These are phyloP conservation scores for Phoenoteleia sp. DNA, from an alignment of 2,888 invertebrate species.

Conservation along the genomic window DNA sequence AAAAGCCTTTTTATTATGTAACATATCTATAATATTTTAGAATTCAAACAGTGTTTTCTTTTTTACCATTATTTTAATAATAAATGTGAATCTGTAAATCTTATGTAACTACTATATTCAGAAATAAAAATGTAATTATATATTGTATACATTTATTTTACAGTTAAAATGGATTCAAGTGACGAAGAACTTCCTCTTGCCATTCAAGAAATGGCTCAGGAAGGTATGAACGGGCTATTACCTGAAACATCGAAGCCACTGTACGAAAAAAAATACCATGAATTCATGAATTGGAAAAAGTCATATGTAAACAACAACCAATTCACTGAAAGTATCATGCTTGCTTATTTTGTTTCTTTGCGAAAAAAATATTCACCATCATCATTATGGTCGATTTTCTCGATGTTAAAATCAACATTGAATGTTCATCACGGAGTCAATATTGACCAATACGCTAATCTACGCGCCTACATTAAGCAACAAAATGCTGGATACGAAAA, in stretches of 20 bases:
- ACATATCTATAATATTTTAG: too few relatives aligned
- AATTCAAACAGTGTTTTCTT: too few relatives aligned
- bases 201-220: too few relatives aligned
- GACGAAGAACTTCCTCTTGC: too few relatives aligned
- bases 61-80: too few relatives aligned
- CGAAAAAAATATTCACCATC: conserved; percentile 12
- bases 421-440: conserved; percentile 30
- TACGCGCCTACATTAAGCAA: conserved; percentile 23
- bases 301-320: background rate
- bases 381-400: conserved; percentile 52
- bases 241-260: background rate
- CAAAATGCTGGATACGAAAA: conserved; percentile 22
- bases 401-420: conserved; percentile 48
- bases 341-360: conserved; percentile 42
- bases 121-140: too few relatives aligned
- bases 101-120: too few relatives aligned
- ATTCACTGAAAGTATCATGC: background rate
- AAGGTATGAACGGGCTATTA: too few relatives aligned
- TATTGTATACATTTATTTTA: too few relatives aligned
- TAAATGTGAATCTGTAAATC: too few relatives aligned
- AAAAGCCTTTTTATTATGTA: too few relatives aligned
- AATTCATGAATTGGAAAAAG: background rate
- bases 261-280: background rate
- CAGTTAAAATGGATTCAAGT: too few relatives aligned
- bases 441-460: conserved; percentile 3